Base-by-base conservation (phyloP, 2,888 invertebrate species). In the Aphelenchoides bicaudatus region DNA sequence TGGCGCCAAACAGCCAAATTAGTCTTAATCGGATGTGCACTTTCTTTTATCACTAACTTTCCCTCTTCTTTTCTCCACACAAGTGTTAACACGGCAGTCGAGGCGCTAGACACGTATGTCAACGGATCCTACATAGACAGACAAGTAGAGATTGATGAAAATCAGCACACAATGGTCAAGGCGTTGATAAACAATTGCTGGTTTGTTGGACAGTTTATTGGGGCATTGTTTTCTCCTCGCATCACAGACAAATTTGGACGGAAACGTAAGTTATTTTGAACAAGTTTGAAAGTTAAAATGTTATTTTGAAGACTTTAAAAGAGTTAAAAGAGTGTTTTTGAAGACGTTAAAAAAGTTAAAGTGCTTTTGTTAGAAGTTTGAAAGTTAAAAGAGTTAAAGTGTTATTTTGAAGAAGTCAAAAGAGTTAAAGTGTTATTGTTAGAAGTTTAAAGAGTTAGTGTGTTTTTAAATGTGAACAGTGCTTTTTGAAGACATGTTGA, bases 31-130 rank as follows among this genome's bases (percentile, higher is more conserved):
- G 71, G 73, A 49, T 68, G 65, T 30, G 55, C 70, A 19, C 65
- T 75, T 38, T 73, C 75, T 6, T 62, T 66, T 30, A 75, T 73
- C 59, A 73, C 74, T 39, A 75, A 75, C 57, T 75, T 73, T 53
- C 73, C 73, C n/a, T 50, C 50, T 27, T 68, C 65, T 10, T 75
- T 70, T 61, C 67, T 71, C 38, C 74, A 75, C 51, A 72, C 73
- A 2, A 68, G 70, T 4, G 54, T 71, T 27, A 75, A 74, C 54
- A 75, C 73, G 16, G 75, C 74, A 3, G 74, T 73, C 10, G 59
- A 63, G 27, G 63, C 66, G 57, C 50, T 75, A 31, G 66, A 75
- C 59, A 52, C 55, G 27, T 75, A 72, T 57, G 51, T 75, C 39
- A 73, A 75, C 48, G 62, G 56, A 25, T 66, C 67, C 19, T 75